Base-by-base conservation (phyloP, 2,888 invertebrate species). In the Terebella lapidaria region DNA sequence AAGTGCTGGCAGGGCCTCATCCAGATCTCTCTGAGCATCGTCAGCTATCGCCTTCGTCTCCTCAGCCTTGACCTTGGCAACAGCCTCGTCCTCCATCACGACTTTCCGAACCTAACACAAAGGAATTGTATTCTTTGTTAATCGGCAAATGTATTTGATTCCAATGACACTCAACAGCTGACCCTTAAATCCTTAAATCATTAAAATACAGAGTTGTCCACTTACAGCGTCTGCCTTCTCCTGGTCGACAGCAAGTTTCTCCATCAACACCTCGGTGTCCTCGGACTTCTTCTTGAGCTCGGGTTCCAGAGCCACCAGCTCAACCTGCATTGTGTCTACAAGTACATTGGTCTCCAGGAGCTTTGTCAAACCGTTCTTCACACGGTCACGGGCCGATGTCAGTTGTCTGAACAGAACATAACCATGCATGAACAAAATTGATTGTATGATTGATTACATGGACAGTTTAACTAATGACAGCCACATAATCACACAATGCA, bases 11-110 rank as follows among this genome's bases (percentile, higher is more conserved):
- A 93, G 84, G 0, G 92, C 94, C 4, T 89, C 87, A 61, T 91
- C 90, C 51, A 94, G 83, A 79, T 94, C 94, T 69, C 83, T 81
- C 66, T 92, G 90, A 56, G 90, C 89, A 1, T 90, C 90, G 76
- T 92, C 93, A 22, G 93, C 92, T 62, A 94, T 86, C 52, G 86
- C 84, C 79, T 87, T 88, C 1, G 91, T 91, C 78, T 90, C 89
- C 51, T 87, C 88, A 0, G 94, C 92, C 86, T 92, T 92, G 67
- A 85, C 84, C 83, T 91, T 90, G 0, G 92, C 94, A 24, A 85
- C 85, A 2, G 88, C 88, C 81, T 94, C 93, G 69, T 94, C 94
- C 49, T 85, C 86, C 80, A 89, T 84, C 0, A 94, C 93, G 2
- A 88, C 85, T 60, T 85, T 85, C 61, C 90, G 86, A 0, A 92